Percentiles rank a stretch among this genome's conserved stretches.
phyloP scores from a whole-genome alignment of 2,888 invertebrate genomes.

The Pecten maximus region DNA sequence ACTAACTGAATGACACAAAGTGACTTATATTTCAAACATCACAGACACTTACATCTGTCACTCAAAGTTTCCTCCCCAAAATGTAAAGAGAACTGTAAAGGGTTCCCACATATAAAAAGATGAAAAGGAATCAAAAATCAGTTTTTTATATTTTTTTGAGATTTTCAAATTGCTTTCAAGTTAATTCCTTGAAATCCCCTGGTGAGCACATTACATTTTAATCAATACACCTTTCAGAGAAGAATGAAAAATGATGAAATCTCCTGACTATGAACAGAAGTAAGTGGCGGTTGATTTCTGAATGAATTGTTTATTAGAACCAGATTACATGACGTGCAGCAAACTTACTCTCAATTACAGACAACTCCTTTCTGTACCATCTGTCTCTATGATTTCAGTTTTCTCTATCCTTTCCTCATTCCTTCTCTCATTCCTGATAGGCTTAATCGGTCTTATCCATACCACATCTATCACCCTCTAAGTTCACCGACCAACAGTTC shows the following conservation, averaged over 20 bases:
- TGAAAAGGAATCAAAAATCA: not conserved
- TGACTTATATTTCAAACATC: not conserved
- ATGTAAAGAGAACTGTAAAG: not conserved
- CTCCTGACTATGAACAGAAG: not conserved
- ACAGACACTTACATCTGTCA: not conserved
- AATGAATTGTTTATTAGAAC: not conserved
- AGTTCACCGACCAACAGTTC: too few species aligned
- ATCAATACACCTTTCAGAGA: not conserved
- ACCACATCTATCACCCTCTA: too few species aligned
- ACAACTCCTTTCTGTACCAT: too few species aligned
- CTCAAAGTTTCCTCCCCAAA: not conserved
- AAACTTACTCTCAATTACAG: too few species aligned
- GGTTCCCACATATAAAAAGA: not conserved
- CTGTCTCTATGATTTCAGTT: not conserved
- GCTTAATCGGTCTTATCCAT: too few species aligned
- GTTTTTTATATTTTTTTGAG: not conserved
- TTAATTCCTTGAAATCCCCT: not conserved
- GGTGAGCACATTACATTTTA: not conserved
- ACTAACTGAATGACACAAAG: not conserved
- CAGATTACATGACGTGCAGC: not conserved
- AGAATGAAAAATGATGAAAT: not conserved
- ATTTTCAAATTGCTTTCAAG: slow-evolving; percentile 11
- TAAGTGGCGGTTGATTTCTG: not conserved
- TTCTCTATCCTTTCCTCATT: not conserved
- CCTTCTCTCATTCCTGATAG: not conserved